Evolutionary conservation across 2,113 vertebrate species (phyloP), one percentile per base, ranked within the genome.

Genomic region (Gobius niger): DNA sequence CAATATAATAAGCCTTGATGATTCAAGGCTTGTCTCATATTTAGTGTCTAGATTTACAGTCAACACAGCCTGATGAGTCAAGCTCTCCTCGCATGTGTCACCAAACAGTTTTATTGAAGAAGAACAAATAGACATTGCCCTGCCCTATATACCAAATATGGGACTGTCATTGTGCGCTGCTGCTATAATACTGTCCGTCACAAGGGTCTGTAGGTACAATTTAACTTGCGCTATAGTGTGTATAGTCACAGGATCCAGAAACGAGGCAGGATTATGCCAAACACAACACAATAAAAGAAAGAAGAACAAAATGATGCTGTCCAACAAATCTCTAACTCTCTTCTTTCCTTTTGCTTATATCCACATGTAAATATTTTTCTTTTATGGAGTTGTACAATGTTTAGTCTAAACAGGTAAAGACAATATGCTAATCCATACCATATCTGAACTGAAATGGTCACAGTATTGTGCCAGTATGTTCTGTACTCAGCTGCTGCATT

Each of bases 21-120:
- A 4, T 34, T 66, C 75, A 75, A 63, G 74, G 40, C 47, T 78
- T 57, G 3, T 49, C 68, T 50, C 19, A 12, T n/a, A 63, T 46
- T 73, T 54, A 51, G 65, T 7, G 8, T 76, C 65, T 78, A 40
- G 46, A 85, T 91, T 89, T 91, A 90, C 82, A 87, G 86, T 87
- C 84, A 89, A 85, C 85, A 88, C 7, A 1, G 19, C 16, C 40
- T 63, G 69, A 71, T 63, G 73, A 75, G 73, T 76, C 69, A 82
- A 40, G 68, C 73, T 51, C 24, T 14, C 13, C 56, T 41, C 15
- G 63, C 70, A 41, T 66, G 75, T 78, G 82, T 82, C 71, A 40
- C 65, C 76, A 89, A 84, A 83, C 66, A 79, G 0, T 77, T 80
- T 72, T 65, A 76, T 68, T 70, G 40, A 75, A 68, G 40, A 7